Conservation (phyloP, 1,140 invertebrate genomes). For the Pseudobourletiella spinata region DNA sequence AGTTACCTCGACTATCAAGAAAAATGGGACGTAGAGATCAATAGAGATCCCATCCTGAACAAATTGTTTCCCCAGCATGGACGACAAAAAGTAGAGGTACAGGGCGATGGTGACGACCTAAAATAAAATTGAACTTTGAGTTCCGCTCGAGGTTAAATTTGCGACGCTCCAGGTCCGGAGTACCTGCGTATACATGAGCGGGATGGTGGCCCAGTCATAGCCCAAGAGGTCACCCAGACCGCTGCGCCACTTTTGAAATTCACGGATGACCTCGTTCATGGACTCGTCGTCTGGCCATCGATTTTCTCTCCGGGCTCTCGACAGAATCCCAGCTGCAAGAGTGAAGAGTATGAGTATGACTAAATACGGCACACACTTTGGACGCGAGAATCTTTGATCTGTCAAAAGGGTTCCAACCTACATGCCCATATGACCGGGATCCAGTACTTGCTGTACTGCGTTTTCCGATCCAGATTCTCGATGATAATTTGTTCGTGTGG, state of each 20-base stretch:
- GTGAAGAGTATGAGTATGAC: too few relatives aligned
- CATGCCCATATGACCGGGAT: neutral
- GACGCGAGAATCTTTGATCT: neutral
- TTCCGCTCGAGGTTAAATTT: neutral
- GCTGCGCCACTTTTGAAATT: neutral
- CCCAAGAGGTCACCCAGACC: slow-evolving; percentile 40
- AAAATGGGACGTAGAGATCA: slow-evolving; percentile 77
- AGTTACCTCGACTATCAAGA: slow-evolving; percentile 58
- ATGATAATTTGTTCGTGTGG: slow-evolving; percentile 47
- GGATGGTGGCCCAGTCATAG: slow-evolving; percentile 85
- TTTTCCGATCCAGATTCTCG: slow-evolving; percentile 46
- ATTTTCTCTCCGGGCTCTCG: neutral
- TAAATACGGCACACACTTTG: too few relatives aligned
- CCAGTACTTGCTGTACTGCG: slow-evolving; percentile 51
- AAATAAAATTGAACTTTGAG: neutral
- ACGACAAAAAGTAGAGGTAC: slow-evolving; percentile 79
- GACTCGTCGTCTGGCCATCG: neutral
- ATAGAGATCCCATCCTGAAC: slow-evolving; percentile 47
- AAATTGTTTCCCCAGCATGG: slow-evolving; percentile 71
- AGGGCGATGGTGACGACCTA: slow-evolving; percentile 84
- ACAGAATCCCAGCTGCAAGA: neutral
- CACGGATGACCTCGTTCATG: neutral
- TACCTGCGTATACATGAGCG: slow-evolving; percentile 85
- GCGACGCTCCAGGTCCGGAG: neutral
- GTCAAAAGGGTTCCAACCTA: too few relatives aligned